Conservation (phyloP, 2,113 vertebrate genomes). For the Eupsittula cactorum region DNA sequence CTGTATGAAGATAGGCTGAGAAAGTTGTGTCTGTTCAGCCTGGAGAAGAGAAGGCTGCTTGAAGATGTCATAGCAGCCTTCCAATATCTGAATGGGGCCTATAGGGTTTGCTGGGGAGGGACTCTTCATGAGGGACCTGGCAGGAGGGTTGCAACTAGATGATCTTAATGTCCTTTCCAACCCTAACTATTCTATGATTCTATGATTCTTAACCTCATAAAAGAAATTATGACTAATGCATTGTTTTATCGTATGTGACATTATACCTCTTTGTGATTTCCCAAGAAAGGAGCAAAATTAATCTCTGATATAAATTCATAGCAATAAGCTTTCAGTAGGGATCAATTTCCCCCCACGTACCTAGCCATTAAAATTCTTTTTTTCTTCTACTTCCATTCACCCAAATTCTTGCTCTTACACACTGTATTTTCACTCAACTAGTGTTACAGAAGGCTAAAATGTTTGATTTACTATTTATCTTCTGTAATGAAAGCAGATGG, state of each 20-base stretch:
- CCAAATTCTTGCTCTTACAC: background rate
- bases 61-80: too few species aligned
- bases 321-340: background rate
- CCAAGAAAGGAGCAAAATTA: background rate
- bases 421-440: background rate
- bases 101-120: too few species aligned
- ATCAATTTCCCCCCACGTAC: background rate
- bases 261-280: background rate
- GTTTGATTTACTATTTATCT: background rate
- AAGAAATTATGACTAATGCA: background rate
- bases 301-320: background rate
- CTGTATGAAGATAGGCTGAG: too few species aligned
- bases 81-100: too few species aligned
- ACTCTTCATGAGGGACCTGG: too few species aligned
- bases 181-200: too few species aligned
- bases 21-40: too few species aligned
- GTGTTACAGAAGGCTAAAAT: background rate
- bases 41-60: too few species aligned
- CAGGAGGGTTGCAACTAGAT: too few species aligned
- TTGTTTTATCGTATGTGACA: background rate
- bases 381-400: background rate
- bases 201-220: background rate
- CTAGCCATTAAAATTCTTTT: background rate
- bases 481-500: background rate
- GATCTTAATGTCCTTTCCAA: too few species aligned